These are phyloP conservation scores for Caenorhabditis virilis DNA, from an alignment of 2,888 invertebrate genomes.

Conservation along the genomic window DNA sequence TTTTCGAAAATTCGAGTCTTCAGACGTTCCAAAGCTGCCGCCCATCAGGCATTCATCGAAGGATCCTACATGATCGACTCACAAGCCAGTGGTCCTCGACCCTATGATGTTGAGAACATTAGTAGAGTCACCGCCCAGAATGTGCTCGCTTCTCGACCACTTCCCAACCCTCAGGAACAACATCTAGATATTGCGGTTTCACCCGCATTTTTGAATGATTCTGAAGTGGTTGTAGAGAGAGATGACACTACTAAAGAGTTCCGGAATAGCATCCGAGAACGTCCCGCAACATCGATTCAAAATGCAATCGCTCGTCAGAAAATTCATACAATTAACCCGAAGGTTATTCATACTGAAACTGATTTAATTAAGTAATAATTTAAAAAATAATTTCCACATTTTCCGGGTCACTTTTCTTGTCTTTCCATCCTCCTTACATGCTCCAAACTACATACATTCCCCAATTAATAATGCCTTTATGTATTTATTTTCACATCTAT, in stretches of 20 bases:
- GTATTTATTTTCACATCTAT: no score
- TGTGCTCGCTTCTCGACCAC: slow-evolving; percentile 48
- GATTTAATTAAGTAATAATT: no score
- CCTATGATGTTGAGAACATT: slow-evolving; percentile 66
- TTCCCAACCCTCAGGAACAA: slow-evolving; percentile 57
- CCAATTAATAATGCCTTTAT: no score
- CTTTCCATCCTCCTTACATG: no score
- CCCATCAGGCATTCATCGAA: slow-evolving; percentile 13
- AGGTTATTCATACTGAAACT: background rate
- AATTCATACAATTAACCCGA: background rate
- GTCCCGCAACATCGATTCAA: background rate
- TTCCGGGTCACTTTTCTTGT: no score
- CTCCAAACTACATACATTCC: no score
- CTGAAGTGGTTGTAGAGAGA: slow-evolving; percentile 20
- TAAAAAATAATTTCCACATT: no score
- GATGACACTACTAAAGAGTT: slow-evolving; percentile 39
- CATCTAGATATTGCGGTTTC: slow-evolving; percentile 17
- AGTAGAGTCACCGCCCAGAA: slow-evolving; percentile 61
- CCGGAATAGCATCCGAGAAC: slow-evolving; percentile 41
- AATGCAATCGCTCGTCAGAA: background rate
- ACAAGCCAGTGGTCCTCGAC: slow-evolving; percentile 57
- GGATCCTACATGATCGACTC: slow-evolving; percentile 63
- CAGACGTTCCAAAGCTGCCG: slow-evolving; percentile 11
- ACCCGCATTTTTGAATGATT: slow-evolving; percentile 6
- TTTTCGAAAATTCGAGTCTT: no score